Conservation (phyloP, 2,888 invertebrate genomes). For the Melangyna quadrimaculata region DNA sequence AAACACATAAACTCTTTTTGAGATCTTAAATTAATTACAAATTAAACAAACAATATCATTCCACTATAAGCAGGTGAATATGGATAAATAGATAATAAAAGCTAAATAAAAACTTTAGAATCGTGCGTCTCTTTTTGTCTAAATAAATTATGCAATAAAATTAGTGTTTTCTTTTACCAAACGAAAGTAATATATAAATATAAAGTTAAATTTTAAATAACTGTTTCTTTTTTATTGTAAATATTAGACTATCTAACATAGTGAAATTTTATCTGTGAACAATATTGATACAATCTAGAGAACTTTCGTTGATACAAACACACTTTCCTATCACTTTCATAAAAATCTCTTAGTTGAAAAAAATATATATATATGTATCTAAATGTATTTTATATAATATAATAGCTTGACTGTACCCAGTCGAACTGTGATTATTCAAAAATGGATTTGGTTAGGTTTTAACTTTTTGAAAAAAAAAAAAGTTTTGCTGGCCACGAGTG, state of each 20-base stretch:
- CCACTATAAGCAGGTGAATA: conserved; percentile 20
- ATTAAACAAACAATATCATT: conserved; percentile 24
- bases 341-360: conserved; percentile 62
- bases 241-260: conserved; percentile 58
- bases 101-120: conserved; percentile 10
- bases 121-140: neutral
- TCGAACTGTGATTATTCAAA: conserved; percentile 55
- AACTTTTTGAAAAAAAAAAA: conserved; percentile 1
- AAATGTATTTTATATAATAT: conserved; percentile 14
- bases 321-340: conserved; percentile 66
- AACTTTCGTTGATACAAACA: conserved; percentile 63
- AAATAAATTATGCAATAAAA: conserved; percentile 7
- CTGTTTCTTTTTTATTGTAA: conserved; percentile 17
- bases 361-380: conserved; percentile 16
- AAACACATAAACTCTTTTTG: conserved; percentile 34
- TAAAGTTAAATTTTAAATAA: conserved; percentile 32
- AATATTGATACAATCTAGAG: conserved; percentile 49
- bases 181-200: conserved; percentile 53
- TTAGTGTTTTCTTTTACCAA: conserved; percentile 42
- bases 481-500: conserved; percentile 6
- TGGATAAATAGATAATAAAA: conserved; percentile 3
- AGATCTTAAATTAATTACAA: conserved; percentile 43
- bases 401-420: conserved; percentile 37
- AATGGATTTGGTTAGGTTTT: neutral
- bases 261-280: conserved; percentile 45